phyloP scores from a whole-genome alignment of 2,888 invertebrate species.

The Lampropteryx suffumata region DNA sequence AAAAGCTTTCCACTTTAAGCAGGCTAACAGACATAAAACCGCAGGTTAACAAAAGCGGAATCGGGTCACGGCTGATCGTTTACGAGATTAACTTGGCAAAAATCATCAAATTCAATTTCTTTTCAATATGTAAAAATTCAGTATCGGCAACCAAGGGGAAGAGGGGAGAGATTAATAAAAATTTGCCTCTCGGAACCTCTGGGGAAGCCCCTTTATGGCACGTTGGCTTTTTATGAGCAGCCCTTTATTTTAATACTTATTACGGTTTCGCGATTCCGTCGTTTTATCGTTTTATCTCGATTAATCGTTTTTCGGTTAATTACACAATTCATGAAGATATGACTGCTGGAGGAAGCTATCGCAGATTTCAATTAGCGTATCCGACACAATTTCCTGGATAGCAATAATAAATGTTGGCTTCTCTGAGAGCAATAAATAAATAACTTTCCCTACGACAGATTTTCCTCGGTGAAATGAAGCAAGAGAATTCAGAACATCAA shows the following conservation, averaged over 20 bases:
- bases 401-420: conserved; percentile 15
- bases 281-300: conserved; percentile 63
- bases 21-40: conserved; percentile 32
- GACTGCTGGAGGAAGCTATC: conserved; percentile 29
- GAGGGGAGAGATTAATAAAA: conserved; percentile 75
- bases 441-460: conserved; percentile 12
- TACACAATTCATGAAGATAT: conserved; percentile 53
- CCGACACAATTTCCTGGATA: conserved; percentile 20
- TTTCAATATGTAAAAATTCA: conserved; percentile 65
- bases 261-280: conserved; percentile 67
- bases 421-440: conserved; percentile 20
- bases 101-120: conserved; percentile 62
- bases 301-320: conserved; percentile 71
- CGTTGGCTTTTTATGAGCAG: conserved; percentile 71
- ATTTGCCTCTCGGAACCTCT: conserved; percentile 64
- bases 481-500: conserved; percentile 22
- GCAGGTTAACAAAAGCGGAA: conserved; percentile 31
- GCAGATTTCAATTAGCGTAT: conserved; percentile 30
- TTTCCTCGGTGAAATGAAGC: conserved; percentile 11
- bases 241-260: conserved; percentile 76
- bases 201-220: conserved; percentile 72
- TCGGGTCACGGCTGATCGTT: conserved; percentile 32
- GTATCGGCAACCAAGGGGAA: conserved; percentile 57
- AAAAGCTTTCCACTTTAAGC: conserved; percentile 25
- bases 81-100: conserved; percentile 37